A percentile compares a stretch with the other conserved stretches of the same genome.
Evolutionary conservation across 37 sponge, comb jelly and placozoan species (phyloP).

Genomic region (Oscarella lobularis): DNA sequence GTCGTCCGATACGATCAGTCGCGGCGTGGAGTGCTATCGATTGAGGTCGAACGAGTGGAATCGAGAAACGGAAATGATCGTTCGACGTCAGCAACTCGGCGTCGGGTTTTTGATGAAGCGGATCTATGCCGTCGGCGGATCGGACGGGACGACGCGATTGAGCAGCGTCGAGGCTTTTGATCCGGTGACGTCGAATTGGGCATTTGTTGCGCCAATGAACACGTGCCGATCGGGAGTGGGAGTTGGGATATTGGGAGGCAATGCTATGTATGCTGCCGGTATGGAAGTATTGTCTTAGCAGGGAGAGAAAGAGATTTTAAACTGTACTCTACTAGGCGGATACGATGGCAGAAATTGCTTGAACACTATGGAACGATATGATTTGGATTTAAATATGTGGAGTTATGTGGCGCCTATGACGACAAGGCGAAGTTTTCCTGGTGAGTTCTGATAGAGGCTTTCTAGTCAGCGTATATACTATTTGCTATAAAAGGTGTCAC

Average conservation of each 20-base stretch:
- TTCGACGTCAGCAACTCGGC: conserved; percentile 81
- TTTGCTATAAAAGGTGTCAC: conserved; percentile 48
- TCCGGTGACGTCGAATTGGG: conserved; percentile 63
- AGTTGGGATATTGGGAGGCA: conserved; percentile 77
- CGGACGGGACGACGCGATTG: conserved; percentile 81
- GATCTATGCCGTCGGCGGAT: conserved; percentile 93
- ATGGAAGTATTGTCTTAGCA: no score
- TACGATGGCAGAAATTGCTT: conserved; percentile 43
- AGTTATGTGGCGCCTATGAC: conserved; percentile 80
- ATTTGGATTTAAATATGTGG: conserved; percentile 87
- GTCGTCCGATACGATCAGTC: conserved; percentile 81
- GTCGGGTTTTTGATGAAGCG: conserved; percentile 68
- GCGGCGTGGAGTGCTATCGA: neutral
- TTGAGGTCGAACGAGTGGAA: conserved; percentile 46
- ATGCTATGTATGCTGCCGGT: conserved; percentile 90
- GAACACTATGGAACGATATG: conserved; percentile 83
- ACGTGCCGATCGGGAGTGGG: conserved; percentile 89
- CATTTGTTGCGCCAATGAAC: conserved; percentile 82
- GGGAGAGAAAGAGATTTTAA: no score
- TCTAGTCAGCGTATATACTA: no score
- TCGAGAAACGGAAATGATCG: conserved; percentile 54
- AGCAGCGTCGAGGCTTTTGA: conserved; percentile 93
- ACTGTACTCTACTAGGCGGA: no score
- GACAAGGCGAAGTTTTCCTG: conserved; percentile 82
- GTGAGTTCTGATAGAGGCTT: neutral